phyloP scores from a whole-genome alignment of 2,888 invertebrate species.

The Pyralis farinalis region DNA sequence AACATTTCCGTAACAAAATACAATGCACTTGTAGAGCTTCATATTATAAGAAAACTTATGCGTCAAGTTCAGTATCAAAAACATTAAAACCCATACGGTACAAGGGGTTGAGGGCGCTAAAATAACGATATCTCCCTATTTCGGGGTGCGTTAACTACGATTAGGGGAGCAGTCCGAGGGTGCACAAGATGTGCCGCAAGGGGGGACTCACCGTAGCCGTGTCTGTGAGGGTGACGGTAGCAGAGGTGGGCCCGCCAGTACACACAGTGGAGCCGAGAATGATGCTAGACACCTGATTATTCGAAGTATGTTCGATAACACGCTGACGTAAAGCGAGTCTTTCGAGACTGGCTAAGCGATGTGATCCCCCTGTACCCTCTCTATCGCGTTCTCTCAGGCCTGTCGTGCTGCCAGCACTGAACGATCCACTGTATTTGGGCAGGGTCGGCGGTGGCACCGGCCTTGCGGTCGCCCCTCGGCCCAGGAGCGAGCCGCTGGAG shows the following conservation, averaged over 20 bases:
- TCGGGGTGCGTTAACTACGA: conserved; percentile 64
- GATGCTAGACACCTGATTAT: conserved; percentile 67
- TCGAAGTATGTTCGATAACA: conserved; percentile 85
- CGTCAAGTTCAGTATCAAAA: conserved; percentile 4
- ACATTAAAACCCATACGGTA: conserved; percentile 10
- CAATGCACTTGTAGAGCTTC: conserved; percentile 14
- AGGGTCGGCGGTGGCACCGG: conserved; percentile 89
- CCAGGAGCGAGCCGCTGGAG: conserved; percentile 82
- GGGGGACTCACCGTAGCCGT: conserved; percentile 80
- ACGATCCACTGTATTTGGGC: conserved; percentile 89
- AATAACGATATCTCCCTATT: conserved; percentile 61
- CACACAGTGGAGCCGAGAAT: conserved; percentile 43
- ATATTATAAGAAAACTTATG: not conserved
- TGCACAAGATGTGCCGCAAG: conserved; percentile 60
- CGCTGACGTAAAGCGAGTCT: conserved; percentile 90
- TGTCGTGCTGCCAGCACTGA: conserved; percentile 86
- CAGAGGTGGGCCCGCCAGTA: conserved; percentile 66
- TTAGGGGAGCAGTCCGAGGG: conserved; percentile 71
- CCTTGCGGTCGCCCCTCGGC: conserved; percentile 82
- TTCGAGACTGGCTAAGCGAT: conserved; percentile 90
- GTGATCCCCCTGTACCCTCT: conserved; percentile 87
- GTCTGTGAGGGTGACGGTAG: conserved; percentile 76
- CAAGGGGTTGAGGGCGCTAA: conserved; percentile 45
- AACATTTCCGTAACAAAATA: conserved; percentile 24
- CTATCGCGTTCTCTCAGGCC: conserved; percentile 83